Base-by-base conservation (phyloP, 2,113 vertebrate species). In the Myiozetetes cayanensis region DNA sequence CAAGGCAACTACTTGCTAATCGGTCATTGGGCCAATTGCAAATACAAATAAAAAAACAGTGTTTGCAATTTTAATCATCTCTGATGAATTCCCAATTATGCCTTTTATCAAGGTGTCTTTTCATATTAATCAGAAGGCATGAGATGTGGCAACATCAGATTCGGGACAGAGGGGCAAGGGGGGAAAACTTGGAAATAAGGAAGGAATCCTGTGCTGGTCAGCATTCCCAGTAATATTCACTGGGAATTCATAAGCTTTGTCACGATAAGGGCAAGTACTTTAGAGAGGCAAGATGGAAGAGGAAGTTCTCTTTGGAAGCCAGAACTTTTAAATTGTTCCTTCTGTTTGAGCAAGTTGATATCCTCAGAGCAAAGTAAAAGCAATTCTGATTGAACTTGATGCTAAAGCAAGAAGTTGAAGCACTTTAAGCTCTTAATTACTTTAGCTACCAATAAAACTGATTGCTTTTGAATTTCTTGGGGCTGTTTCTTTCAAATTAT, bases 361-460 rank as follows among this genome's bases (percentile, higher is more conserved):
- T 30, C 8, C 25, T 84, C 55, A 74, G 44, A 67, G 50, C 39
- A 71, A 85, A 67, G n/a, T 66, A 90, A 90, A 89, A 94, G 39
- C 43, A 76, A 52, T 95, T 50, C 62, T 63, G 55, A 80, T 85
- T 65, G 47, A 56, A 53, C n/a, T 68, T 63, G 55, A 72, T 75
- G 18, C 33, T 90, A 61, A 89, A 86, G 44, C 44, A 80, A 77
- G 76, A 95, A 81, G 37, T 37, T 78, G 75, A 83, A 94, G 74
- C 46, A 49, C 71, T 94, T 86, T 14, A 89, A 76, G 49, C 23
- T 93, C 61, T 80, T 93, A 92, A 91, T 94, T 92, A 84, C 79
- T 79, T 85, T 66, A 70, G 35, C 56, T 93, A 81, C 88, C 68
- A 89, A 77, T 96, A 89, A 95, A 95, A 96, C 33, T 41, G 91